Percentiles rank a stretch among this genome's conserved stretches.
Conservation (phyloP, 2,888 invertebrate species). For the Pyrochroa serraticornis region DNA sequence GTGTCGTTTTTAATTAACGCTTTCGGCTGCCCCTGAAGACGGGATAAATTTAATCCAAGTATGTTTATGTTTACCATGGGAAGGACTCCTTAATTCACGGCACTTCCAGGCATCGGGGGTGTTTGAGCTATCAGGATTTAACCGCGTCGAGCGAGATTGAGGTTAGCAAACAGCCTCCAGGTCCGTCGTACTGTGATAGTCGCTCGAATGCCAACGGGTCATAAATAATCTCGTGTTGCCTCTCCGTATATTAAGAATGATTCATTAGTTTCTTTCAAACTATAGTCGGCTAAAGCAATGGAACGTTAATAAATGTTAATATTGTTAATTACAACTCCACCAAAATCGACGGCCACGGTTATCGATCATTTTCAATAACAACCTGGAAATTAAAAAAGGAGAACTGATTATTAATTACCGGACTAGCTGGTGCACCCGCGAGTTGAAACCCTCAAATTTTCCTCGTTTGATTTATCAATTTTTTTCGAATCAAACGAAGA, state of each 20-base stretch:
- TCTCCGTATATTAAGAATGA: conserved; percentile 31
- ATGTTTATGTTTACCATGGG: conserved; percentile 30
- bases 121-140: conserved; percentile 28
- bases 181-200: conserved; percentile 31
- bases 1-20: background rate
- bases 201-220: conserved; percentile 29
- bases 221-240: conserved; percentile 31
- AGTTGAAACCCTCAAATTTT: no score
- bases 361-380: conserved; percentile 31
- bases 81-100: conserved; percentile 29
- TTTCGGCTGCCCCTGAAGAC: background rate
- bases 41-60: conserved; percentile 25
- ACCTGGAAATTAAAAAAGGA: conserved; percentile 9
- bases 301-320: conserved; percentile 32
- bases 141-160: conserved; percentile 23
- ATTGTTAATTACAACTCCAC: conserved; percentile 28
- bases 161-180: conserved; percentile 30
- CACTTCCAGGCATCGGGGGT: conserved; percentile 27
- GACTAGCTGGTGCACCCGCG: background rate
- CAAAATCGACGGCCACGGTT: conserved; percentile 17
- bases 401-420: conserved; percentile 17
- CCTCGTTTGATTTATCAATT: no score
- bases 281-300: conserved; percentile 20
- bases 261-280: conserved; percentile 30
- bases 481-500: no score